Conservation (phyloP, 23 tunicate genomes). For the Trididemnum nubilum region DNA sequence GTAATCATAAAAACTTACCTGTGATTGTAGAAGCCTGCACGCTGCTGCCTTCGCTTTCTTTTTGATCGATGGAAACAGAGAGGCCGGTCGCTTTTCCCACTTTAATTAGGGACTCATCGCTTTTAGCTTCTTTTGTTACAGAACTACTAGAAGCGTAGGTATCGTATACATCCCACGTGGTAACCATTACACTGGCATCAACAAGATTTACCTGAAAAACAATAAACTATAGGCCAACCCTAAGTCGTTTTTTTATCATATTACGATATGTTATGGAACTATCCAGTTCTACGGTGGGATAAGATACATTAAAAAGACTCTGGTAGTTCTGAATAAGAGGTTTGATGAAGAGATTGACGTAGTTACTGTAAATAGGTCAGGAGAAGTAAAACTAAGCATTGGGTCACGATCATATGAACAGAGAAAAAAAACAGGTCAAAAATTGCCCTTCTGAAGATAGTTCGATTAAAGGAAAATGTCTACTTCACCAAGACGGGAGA, state of each 20-base stretch:
- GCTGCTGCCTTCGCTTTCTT: constrained; percentile 22
- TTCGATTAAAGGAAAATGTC: too few species aligned
- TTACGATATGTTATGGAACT: background rate
- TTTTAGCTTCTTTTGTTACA: background rate
- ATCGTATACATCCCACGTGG: constrained; percentile 93
- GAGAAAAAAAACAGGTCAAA: too few species aligned
- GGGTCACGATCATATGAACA: too few species aligned
- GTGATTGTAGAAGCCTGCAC: background rate
- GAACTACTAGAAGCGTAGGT: constrained; percentile 7
- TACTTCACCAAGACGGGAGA: too few species aligned
- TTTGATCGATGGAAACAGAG: background rate
- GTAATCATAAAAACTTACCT: too few species aligned
- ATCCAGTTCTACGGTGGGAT: background rate
- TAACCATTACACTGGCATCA: constrained; percentile 67
- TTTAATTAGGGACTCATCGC: background rate
- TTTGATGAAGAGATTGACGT: background rate
- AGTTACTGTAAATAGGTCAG: background rate
- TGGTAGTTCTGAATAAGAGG: too few species aligned
- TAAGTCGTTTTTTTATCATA: background rate
- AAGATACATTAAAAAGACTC: background rate
- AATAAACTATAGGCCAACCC: background rate
- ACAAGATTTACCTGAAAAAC: constrained; percentile 50
- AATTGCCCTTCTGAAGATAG: too few species aligned
- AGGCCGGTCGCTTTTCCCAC: background rate
- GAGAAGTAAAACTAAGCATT: too few species aligned